phyloP scores from a whole-genome alignment of 2,888 invertebrate genomes.

The Terebella lapidaria region DNA sequence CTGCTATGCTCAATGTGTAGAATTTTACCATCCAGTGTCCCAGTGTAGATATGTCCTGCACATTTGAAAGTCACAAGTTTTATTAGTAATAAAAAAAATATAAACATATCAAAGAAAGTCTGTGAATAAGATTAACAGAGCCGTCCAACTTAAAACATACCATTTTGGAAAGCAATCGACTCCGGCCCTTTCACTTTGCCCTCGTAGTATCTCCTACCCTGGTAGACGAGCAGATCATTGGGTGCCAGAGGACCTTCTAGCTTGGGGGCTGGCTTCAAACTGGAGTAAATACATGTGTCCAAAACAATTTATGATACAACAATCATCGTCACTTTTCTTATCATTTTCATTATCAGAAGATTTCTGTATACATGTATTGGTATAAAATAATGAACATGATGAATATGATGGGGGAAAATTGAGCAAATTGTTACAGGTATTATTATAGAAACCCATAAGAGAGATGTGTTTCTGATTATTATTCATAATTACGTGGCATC shows the following conservation, averaged over 20 bases:
- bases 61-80: neutral
- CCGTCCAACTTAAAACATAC: neutral
- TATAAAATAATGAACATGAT: neutral
- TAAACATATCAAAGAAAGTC: neutral
- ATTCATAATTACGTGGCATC: too few species aligned
- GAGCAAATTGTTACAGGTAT: too few species aligned
- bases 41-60: neutral
- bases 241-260: neutral
- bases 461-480: too few species aligned
- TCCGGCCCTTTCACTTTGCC: neutral
- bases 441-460: too few species aligned
- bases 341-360: neutral
- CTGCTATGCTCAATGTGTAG: neutral
- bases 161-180: neutral
- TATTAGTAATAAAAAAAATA: neutral
- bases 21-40: neutral
- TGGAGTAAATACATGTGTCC: neutral
- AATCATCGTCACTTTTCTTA: neutral
- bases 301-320: neutral
- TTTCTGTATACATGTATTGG: neutral
- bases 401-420: too few species aligned
- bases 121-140: neutral
- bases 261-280: neutral
- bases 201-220: neutral
- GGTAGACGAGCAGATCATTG: neutral